Conservation (phyloP, 2,113 vertebrate species). For the Pygoscelis adeliae region DNA sequence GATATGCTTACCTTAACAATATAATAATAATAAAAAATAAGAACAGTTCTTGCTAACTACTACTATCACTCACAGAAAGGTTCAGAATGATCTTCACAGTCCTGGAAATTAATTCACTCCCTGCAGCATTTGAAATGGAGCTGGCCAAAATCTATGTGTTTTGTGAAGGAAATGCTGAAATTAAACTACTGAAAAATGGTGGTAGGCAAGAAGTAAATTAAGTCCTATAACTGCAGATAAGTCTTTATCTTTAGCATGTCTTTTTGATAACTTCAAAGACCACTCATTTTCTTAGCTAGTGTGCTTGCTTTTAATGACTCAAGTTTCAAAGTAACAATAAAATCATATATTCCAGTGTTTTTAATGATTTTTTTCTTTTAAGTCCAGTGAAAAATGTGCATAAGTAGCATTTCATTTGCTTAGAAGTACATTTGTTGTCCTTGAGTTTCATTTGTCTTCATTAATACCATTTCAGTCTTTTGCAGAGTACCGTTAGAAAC, state of each 20-base stretch:
- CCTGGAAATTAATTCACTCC: constrained; percentile 9
- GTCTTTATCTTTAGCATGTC: background rate
- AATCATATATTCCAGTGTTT: background rate
- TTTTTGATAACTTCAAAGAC: constrained; percentile 25
- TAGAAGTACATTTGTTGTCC: background rate
- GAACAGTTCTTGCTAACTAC: background rate
- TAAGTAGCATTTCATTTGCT: background rate
- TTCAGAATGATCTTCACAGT: background rate
- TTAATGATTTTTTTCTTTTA: constrained; percentile 17
- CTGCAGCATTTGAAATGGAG: constrained; percentile 16
- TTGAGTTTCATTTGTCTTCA: background rate
- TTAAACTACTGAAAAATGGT: background rate
- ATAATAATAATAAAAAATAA: background rate
- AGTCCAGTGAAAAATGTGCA: constrained; percentile 6
- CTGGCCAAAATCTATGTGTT: background rate
- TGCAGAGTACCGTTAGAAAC: background rate
- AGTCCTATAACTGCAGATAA: background rate
- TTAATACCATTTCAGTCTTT: background rate
- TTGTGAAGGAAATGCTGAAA: constrained; percentile 13
- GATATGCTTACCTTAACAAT: background rate
- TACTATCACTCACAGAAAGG: background rate
- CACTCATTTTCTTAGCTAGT: constrained; percentile 1
- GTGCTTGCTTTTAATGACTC: background rate
- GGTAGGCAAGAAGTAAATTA: constrained; percentile 36
- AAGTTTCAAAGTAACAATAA: constrained; percentile 13